These are phyloP conservation scores for Dioctria rufipes DNA, from an alignment of 2,888 invertebrate genomes.

Conservation along the genomic window DNA sequence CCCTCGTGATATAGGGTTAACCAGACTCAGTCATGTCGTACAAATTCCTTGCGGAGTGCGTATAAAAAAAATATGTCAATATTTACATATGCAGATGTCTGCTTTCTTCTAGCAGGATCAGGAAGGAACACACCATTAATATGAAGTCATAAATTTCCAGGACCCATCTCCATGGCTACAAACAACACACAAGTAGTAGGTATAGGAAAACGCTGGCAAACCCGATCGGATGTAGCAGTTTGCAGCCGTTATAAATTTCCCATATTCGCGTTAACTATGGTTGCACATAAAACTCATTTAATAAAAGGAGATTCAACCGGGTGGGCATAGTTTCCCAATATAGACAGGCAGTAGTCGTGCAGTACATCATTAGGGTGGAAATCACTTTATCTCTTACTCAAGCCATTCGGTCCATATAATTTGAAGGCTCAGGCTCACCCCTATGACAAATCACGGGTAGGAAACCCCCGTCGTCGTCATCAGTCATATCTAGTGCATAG, in stretches of 20 bases:
- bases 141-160: slow-evolving; percentile 40
- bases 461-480: slow-evolving; percentile 56
- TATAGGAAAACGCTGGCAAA: background rate
- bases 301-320: slow-evolving; percentile 4
- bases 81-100: slow-evolving; percentile 51
- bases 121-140: slow-evolving; percentile 12
- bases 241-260: slow-evolving; percentile 58
- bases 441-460: slow-evolving; percentile 45
- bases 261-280: slow-evolving; percentile 59
- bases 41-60: background rate
- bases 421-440: slow-evolving; percentile 44
- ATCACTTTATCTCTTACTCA: slow-evolving; percentile 57
- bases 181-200: no score
- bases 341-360: background rate
- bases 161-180: background rate
- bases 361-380: slow-evolving; percentile 56
- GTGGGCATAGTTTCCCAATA: slow-evolving; percentile 24
- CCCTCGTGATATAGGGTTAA: slow-evolving; percentile 37
- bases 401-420: slow-evolving; percentile 47
- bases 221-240: slow-evolving; percentile 23
- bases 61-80: slow-evolving; percentile 38
- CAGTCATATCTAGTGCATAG: slow-evolving; percentile 21
- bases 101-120: background rate
- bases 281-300: slow-evolving; percentile 45
- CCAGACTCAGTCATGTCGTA: slow-evolving; percentile 23